Evolutionary conservation across 1,140 invertebrate species (phyloP).

Genomic region (Apis cerana): DNA sequence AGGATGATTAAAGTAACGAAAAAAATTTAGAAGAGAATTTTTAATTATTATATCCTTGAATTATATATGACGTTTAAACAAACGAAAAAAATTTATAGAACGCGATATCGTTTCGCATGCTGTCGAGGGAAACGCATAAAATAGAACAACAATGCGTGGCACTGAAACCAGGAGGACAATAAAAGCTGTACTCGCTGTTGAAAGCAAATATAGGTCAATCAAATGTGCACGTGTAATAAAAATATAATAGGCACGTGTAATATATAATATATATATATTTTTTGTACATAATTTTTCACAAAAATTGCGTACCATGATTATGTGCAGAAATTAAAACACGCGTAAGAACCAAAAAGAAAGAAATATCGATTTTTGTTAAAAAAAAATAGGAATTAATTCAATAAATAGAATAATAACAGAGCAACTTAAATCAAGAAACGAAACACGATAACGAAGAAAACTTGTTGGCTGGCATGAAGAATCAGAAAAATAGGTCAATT

Average conservation of each 20-base stretch:
- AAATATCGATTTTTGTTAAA: too few relatives aligned
- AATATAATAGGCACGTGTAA: slow-evolving; percentile 8
- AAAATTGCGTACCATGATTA: too few relatives aligned
- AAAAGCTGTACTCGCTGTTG: neutral
- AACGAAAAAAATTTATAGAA: neutral
- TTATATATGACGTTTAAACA: too few relatives aligned
- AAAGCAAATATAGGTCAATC: slow-evolving; percentile 35
- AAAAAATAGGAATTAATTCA: too few relatives aligned
- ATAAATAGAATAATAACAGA: neutral
- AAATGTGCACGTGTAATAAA: slow-evolving; percentile 37
- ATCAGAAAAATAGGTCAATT: slow-evolving; percentile 37
- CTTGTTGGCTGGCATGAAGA: slow-evolving; percentile 42
- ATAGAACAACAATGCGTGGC: slow-evolving; percentile 5
- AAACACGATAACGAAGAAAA: neutral
- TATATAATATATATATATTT: too few relatives aligned
- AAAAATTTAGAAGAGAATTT: too few relatives aligned
- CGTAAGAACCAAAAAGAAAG: neutral
- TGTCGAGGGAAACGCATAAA: slow-evolving; percentile 4
- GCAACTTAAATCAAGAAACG: neutral
- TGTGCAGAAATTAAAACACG: neutral
- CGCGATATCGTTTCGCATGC: neutral
- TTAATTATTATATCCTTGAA: too few relatives aligned
- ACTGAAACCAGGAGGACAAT: slow-evolving; percentile 13
- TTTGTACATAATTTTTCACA: too few relatives aligned
- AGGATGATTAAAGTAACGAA: too few relatives aligned